Evolutionary conservation across 2,113 vertebrate genomes (phyloP).

Genomic region (Prunella himalayana): DNA sequence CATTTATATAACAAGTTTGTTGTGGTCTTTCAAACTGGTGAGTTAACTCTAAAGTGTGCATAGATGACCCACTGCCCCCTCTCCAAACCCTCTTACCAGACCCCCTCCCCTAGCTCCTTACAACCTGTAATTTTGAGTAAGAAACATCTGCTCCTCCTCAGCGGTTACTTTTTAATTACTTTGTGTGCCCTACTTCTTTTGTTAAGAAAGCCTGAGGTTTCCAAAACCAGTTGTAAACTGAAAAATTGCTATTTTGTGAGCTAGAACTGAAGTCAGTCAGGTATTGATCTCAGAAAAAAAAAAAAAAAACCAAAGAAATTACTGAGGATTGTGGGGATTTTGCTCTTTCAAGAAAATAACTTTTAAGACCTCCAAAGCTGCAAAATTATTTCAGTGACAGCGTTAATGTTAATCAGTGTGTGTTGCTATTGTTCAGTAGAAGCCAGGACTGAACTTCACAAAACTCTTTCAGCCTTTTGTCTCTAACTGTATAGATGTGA

Average conservation of each 20-base stretch:
- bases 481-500: constrained; percentile 67
- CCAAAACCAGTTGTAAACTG: background rate
- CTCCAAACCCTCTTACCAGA: background rate
- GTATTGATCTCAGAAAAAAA: constrained; percentile 13
- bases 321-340: background rate
- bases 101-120: background rate
- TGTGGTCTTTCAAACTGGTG: background rate
- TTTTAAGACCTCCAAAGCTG: constrained; percentile 27
- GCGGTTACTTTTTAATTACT: constrained; percentile 29
- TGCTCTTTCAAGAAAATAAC: constrained; percentile 13
- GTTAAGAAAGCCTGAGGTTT: background rate
- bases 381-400: constrained; percentile 38
- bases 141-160: background rate
- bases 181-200: background rate
- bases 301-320: no score
- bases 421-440: constrained; percentile 54
- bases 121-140: background rate
- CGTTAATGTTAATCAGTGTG: constrained; percentile 62
- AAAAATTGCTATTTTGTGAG: background rate
- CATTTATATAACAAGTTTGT: background rate
- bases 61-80: background rate
- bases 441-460: constrained; percentile 50
- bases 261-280: background rate
- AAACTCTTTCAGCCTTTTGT: constrained; percentile 67
- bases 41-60: background rate